A percentile compares a stretch with the other conserved stretches of the same genome.
Evolutionary conservation across 2,888 invertebrate genomes (phyloP).

Genomic region (Ichneumoninae sp.): DNA sequence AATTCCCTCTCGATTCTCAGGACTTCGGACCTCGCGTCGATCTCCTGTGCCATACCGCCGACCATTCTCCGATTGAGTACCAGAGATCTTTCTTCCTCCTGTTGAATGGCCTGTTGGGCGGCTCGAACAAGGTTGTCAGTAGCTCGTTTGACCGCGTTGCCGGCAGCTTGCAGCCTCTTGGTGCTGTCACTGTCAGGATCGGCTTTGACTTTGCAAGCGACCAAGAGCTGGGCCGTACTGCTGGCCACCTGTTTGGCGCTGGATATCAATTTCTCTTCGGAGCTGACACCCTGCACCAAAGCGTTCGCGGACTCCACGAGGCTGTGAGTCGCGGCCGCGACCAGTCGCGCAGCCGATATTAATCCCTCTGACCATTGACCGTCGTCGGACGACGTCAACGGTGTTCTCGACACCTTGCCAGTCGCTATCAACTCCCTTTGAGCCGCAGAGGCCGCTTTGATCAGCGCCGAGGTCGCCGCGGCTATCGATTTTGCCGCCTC

Average conservation of each 20-base stretch:
- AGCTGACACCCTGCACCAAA: constrained; percentile 95
- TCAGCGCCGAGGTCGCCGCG: constrained; percentile 97
- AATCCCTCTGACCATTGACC: constrained; percentile 99
- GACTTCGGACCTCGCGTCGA: constrained; percentile 95
- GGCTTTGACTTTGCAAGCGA: constrained; percentile 99
- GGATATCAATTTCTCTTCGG: constrained; percentile 98
- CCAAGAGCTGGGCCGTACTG: constrained; percentile 97
- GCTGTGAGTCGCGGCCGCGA: constrained; percentile 98
- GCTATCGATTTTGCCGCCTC: constrained; percentile 99
- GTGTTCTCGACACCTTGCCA: constrained; percentile 94
- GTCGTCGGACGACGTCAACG: constrained; percentile 95
- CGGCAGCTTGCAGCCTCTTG: constrained; percentile 95
- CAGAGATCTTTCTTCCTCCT: constrained; percentile 95
- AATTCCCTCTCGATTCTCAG: constrained; percentile 97
- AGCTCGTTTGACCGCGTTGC: constrained; percentile 98
- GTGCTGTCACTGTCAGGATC: constrained; percentile 98
- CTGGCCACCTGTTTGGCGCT: constrained; percentile 98
- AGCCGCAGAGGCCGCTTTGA: constrained; percentile 98
- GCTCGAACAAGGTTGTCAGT: constrained; percentile 98
- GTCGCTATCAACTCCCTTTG: constrained; percentile 96
- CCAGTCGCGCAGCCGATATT: constrained; percentile 96
- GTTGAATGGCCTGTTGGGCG: constrained; percentile 95
- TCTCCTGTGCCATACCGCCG: constrained; percentile 98
- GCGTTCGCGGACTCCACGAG: constrained; percentile 99
- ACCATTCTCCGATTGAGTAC: constrained; percentile 97